Evolutionary conservation across 2,113 vertebrate genomes (phyloP).

Genomic region (Actenoides hombroni): DNA sequence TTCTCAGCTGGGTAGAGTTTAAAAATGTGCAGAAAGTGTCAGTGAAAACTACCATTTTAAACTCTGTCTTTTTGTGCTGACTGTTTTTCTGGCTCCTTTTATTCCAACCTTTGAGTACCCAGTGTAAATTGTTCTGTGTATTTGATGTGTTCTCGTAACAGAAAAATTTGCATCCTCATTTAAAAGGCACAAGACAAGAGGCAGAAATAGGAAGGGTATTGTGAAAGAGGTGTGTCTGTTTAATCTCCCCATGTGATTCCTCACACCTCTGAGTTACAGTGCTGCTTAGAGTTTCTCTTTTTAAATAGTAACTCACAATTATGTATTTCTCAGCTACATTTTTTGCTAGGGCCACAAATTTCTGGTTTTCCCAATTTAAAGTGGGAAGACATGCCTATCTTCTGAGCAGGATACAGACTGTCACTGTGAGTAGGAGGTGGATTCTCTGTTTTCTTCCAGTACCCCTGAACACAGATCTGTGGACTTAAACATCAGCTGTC

Average conservation of each 20-base stretch:
- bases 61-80: neutral
- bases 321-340: neutral
- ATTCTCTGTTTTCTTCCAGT: neutral
- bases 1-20: neutral
- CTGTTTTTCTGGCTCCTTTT: neutral
- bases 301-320: neutral
- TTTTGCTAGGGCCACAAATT: neutral
- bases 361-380: neutral
- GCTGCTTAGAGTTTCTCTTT: neutral
- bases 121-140: neutral
- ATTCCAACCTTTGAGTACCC: neutral
- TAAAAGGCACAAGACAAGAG: neutral
- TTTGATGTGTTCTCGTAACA: neutral
- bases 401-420: neutral
- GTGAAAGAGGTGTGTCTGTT: neutral
- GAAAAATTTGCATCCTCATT: neutral
- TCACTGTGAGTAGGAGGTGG: accelerated
- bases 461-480: neutral
- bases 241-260: neutral
- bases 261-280: neutral
- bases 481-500: neutral
- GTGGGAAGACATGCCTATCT: neutral
- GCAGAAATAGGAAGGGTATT: neutral
- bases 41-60: neutral
- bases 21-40: neutral